Percentiles rank a stretch among this genome's conserved stretches.
Evolutionary conservation across 2,113 vertebrate genomes (phyloP).

Genomic region (Tretioscincus oriximinensis): DNA sequence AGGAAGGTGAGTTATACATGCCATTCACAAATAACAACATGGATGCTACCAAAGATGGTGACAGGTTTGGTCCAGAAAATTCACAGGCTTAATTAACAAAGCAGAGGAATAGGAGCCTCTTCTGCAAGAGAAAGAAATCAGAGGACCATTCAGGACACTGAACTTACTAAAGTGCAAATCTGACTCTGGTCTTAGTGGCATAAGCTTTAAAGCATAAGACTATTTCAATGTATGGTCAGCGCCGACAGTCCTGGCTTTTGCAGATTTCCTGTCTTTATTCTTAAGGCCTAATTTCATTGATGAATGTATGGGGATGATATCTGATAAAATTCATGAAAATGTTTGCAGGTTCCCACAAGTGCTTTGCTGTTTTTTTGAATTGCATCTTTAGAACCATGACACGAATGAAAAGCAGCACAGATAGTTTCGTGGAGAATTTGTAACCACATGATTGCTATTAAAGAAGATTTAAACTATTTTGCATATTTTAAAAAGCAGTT

Average conservation of each 20-base stretch:
- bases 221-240: too few relatives aligned
- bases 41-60: neutral
- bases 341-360: neutral
- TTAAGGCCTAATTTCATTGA: too few relatives aligned
- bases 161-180: too few relatives aligned
- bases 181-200: too few relatives aligned
- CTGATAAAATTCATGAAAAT: neutral
- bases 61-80: neutral
- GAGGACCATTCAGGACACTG: too few relatives aligned
- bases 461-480: neutral
- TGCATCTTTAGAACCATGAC: neutral
- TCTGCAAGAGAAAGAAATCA: too few relatives aligned
- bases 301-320: neutral
- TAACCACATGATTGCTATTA: neutral
- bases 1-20: neutral
- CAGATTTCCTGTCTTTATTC: neutral
- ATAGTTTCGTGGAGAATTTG: neutral
- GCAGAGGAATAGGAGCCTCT: too few relatives aligned
- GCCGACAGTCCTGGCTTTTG: neutral
- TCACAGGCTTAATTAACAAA: too few relatives aligned
- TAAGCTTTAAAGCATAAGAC: too few relatives aligned
- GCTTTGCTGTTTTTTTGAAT: neutral
- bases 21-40: neutral
- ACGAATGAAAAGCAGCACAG: neutral
- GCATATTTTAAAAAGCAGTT: neutral